phyloP scores from a whole-genome alignment of 2,113 vertebrate species.

The Myrmecophaga tridactyla region DNA sequence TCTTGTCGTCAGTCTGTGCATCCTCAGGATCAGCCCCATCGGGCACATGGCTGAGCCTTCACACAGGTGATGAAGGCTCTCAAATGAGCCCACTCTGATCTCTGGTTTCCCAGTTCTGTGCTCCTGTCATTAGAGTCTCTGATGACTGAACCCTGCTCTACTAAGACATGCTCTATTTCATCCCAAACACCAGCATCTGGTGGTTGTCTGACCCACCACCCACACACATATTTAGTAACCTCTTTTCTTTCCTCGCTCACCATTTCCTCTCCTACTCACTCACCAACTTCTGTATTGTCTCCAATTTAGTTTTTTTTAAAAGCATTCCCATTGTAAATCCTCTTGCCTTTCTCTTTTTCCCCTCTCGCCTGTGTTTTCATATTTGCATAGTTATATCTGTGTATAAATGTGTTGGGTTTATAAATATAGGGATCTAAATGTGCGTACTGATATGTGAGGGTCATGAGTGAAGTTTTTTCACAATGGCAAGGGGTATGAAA shows the following conservation, averaged over 20 bases:
- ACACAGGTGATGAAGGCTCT: neutral
- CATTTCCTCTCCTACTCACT: constrained; percentile 32
- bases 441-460: neutral
- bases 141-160: neutral
- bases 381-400: neutral
- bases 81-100: neutral
- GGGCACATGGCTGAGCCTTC: neutral
- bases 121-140: neutral
- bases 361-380: neutral
- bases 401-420: neutral
- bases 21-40: neutral
- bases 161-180: neutral
- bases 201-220: neutral
- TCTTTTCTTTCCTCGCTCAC: neutral
- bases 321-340: neutral
- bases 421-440: constrained; percentile 30
- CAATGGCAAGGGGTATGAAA: neutral
- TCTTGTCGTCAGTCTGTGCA: neutral
- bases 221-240: neutral
- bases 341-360: neutral
- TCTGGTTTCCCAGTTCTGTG: neutral
- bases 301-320: neutral
- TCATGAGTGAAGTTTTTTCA: neutral
- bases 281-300: neutral
- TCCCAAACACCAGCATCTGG: constrained; percentile 13